These are phyloP conservation scores for Bugulina stolonifera DNA, from an alignment of 2,888 invertebrate species.

Conservation along the genomic window DNA sequence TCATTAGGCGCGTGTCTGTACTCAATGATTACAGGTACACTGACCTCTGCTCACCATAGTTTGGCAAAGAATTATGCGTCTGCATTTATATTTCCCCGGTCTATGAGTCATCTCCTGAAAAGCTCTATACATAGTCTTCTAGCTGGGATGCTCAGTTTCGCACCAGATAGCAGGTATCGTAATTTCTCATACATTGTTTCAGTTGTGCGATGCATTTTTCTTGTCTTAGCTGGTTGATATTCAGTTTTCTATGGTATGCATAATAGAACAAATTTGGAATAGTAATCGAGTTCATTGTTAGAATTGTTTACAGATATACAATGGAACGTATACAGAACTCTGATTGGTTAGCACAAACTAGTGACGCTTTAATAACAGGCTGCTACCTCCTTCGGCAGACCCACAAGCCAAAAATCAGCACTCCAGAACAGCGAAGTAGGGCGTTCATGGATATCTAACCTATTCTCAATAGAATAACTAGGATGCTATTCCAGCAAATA, in stretches of 20 bases:
- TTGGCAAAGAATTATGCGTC: background rate
- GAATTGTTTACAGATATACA: background rate
- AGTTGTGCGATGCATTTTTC: too few species aligned
- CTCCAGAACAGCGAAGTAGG: background rate
- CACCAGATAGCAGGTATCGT: background rate
- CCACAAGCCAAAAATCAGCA: background rate
- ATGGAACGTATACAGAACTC: background rate
- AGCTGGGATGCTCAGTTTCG: background rate
- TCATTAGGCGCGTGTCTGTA: conserved; percentile 15
- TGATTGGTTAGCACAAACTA: background rate
- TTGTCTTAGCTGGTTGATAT: too few species aligned
- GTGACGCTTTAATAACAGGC: conserved; percentile 9
- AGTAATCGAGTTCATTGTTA: too few species aligned
- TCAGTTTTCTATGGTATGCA: too few species aligned
- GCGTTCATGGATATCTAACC: background rate
- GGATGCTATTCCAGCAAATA: too few species aligned
- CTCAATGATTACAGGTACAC: background rate
- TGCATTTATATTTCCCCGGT: background rate
- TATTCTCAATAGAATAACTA: too few species aligned
- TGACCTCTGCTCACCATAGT: background rate
- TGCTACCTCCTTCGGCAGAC: background rate
- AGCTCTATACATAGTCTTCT: background rate
- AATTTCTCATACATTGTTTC: too few species aligned
- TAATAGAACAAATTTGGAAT: too few species aligned
- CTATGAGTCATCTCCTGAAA: background rate